Conservation (phyloP, 2,888 invertebrate genomes). For the Dasypolia templi region DNA sequence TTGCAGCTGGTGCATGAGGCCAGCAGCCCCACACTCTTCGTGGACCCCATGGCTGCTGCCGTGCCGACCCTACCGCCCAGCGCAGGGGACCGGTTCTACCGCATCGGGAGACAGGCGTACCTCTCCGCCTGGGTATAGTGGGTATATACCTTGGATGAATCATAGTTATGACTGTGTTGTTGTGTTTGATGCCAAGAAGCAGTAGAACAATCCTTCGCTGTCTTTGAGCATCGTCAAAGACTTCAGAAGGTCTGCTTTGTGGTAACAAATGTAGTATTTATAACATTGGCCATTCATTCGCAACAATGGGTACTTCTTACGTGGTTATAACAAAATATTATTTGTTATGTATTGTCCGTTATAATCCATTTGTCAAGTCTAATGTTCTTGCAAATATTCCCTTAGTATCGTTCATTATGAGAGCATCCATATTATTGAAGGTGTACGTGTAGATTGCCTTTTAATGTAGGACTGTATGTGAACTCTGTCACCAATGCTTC, state of each 20-base stretch:
- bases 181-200: not conserved
- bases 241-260: not conserved
- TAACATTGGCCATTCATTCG: not conserved
- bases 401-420: not conserved
- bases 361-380: not conserved
- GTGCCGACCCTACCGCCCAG: slow-evolving; percentile 62
- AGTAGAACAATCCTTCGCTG: not conserved
- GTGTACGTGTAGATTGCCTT: not conserved
- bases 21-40: slow-evolving; percentile 70
- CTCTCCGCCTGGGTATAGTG: slow-evolving; percentile 73
- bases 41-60: slow-evolving; percentile 62
- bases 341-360: not conserved
- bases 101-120: slow-evolving; percentile 72
- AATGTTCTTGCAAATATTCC: not conserved
- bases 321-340: not conserved
- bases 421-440: not conserved
- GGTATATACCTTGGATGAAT: slow-evolving; percentile 57
- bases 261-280: not conserved
- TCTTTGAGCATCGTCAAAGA: no score
- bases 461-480: not conserved
- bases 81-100: slow-evolving; percentile 65
- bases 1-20: slow-evolving; percentile 74
- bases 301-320: not conserved
- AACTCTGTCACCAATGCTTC: slow-evolving; percentile 3
- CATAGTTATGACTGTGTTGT: not conserved